Conservation (phyloP, 2,797 vertebrate genomes). For the Podarcis lilfordi region DNA sequence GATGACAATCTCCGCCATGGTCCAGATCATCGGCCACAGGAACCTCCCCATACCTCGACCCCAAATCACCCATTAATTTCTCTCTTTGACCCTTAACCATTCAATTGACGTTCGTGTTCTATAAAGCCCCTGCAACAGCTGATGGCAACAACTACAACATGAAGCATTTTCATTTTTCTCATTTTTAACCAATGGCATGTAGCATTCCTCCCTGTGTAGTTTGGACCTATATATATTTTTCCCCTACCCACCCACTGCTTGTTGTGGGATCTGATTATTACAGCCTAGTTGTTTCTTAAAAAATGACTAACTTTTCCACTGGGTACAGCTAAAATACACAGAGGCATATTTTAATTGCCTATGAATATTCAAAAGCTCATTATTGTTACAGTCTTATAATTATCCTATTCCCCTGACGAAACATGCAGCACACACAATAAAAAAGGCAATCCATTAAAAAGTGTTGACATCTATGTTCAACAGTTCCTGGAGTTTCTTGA, state of each 20-base stretch:
- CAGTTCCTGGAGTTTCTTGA: constrained; percentile 43
- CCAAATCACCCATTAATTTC: not conserved
- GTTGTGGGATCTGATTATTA: constrained; percentile 65
- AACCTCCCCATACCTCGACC: not conserved
- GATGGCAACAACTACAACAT: not conserved
- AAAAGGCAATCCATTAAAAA: constrained; percentile 74
- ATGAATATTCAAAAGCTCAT: constrained; percentile 83
- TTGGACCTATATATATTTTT: constrained; percentile 4
- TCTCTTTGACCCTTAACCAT: not conserved
- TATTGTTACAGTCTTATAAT: constrained; percentile 76
- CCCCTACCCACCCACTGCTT: constrained; percentile 43
- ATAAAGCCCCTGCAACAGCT: no score
- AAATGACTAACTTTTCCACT: constrained; percentile 69
- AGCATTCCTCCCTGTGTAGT: constrained; percentile 1
- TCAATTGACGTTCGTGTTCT: not conserved
- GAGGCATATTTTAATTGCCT: constrained; percentile 77
- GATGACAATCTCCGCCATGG: not conserved
- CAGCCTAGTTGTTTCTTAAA: constrained; percentile 72
- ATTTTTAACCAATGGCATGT: constrained; percentile 15
- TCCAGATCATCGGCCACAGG: not conserved
- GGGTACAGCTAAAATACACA: constrained; percentile 70
- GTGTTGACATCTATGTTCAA: constrained; percentile 66
- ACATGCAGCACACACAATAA: constrained; percentile 66
- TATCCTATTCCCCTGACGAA: constrained; percentile 75
- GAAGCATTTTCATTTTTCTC: not conserved